phyloP scores from a whole-genome alignment of 1,140 invertebrate genomes.

The Tribolium madens region DNA sequence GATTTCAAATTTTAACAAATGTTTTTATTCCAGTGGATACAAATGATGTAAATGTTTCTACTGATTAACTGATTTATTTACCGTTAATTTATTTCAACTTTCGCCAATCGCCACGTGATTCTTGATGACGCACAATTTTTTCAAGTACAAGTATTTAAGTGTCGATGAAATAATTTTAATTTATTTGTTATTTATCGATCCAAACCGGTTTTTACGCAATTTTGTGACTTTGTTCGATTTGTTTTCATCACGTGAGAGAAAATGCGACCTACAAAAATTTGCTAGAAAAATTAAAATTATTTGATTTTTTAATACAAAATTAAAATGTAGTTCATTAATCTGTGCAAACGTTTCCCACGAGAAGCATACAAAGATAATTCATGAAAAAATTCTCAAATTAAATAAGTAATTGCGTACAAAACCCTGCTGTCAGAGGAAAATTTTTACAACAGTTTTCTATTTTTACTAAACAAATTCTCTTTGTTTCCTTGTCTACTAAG shows the following conservation, averaged over 20 bases:
- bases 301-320: no score
- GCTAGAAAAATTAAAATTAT: no score
- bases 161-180: neutral
- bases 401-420: neutral
- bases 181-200: constrained; percentile 3
- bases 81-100: neutral
- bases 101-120: neutral
- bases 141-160: neutral
- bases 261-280: no score
- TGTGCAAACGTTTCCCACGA: neutral
- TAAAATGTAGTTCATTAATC: neutral
- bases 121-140: neutral
- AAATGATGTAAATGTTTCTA: no score
- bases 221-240: constrained; percentile 1
- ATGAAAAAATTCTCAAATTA: neutral
- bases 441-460: neutral
- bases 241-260: neutral
- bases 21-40: no score
- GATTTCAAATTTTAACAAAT: no score
- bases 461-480: neutral
- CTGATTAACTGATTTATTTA: neutral
- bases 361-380: no score
- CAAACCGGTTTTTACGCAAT: neutral
- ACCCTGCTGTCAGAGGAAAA: neutral
- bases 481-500: neutral